Conservation (phyloP, 2,888 invertebrate species). For the Harpalus rufipes region DNA sequence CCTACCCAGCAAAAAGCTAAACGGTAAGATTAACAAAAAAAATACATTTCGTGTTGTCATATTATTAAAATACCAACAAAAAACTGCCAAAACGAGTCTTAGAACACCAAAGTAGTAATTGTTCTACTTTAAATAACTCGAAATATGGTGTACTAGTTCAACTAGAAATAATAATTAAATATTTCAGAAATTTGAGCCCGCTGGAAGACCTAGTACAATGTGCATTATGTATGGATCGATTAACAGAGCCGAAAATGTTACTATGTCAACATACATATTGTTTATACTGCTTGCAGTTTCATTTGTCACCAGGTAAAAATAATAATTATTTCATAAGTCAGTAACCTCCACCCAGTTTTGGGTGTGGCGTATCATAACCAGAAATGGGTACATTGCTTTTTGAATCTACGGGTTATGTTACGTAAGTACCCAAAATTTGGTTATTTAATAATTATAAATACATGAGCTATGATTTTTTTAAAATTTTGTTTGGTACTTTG, state of each 20-base stretch:
- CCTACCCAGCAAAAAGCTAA: constrained; percentile 11
- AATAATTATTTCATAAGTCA: constrained; percentile 10
- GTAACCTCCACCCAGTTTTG: not conserved
- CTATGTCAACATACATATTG: constrained; percentile 86
- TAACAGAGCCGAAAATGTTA: constrained; percentile 82
- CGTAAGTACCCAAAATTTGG: too few relatives aligned
- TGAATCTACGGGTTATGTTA: too few relatives aligned
- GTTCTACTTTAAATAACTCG: constrained; percentile 47
- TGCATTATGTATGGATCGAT: constrained; percentile 80
- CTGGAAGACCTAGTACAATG: constrained; percentile 81
- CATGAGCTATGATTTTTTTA: too few relatives aligned
- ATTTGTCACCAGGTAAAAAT: constrained; percentile 71
- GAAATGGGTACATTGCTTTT: too few relatives aligned
- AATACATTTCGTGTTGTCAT: constrained; percentile 23
- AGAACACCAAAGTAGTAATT: constrained; percentile 23
- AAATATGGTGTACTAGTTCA: constrained; percentile 2
- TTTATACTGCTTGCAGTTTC: constrained; percentile 79
- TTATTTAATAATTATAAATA: too few relatives aligned
- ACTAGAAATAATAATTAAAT: not conserved
- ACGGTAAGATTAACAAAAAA: constrained; percentile 27
- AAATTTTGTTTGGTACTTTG: too few relatives aligned
- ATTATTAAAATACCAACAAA: constrained; percentile 23
- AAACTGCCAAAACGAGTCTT: constrained; percentile 34
- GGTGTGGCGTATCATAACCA: not conserved
- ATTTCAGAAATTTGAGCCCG: not conserved